Percentiles rank a stretch among this genome's conserved stretches.
phyloP scores from a whole-genome alignment of 1,140 invertebrate species.

The Ganaspis sp. region DNA sequence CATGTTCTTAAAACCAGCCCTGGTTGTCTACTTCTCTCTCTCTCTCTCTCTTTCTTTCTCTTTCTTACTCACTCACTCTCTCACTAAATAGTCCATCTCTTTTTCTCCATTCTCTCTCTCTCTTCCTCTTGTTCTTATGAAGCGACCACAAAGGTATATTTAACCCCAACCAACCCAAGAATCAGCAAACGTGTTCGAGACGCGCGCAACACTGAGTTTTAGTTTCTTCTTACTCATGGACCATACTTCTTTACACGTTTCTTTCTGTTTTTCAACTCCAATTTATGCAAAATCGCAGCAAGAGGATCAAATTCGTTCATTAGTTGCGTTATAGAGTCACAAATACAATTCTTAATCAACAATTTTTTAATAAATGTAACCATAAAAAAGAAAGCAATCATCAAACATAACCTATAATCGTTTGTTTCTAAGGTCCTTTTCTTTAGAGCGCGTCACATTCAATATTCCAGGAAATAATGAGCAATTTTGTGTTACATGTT shows the following conservation, averaged over 20 bases:
- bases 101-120: slow-evolving; percentile 42
- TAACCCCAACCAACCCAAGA: slow-evolving; percentile 62
- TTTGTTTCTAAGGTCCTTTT: too few relatives aligned
- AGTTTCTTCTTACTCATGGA: not conserved
- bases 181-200: slow-evolving; percentile 7
- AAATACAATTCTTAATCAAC: too few relatives aligned
- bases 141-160: slow-evolving; percentile 69
- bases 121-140: slow-evolving; percentile 44
- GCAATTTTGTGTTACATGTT: too few relatives aligned
- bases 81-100: not conserved
- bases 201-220: slow-evolving; percentile 4
- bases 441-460: too few relatives aligned
- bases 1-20: slow-evolving; percentile 24
- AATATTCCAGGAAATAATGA: too few relatives aligned
- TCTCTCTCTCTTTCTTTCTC: slow-evolving; percentile 38
- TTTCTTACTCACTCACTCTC: not conserved
- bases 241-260: not conserved
- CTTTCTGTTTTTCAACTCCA: not conserved
- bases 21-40: slow-evolving; percentile 39
- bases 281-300: not conserved
- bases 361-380: too few relatives aligned
- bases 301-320: too few relatives aligned
- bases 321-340: too few relatives aligned
- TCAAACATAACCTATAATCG: too few relatives aligned
- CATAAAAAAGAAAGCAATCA: too few relatives aligned